Conservation (phyloP, 2,888 invertebrate genomes). For the Eretmocerus hayati region DNA sequence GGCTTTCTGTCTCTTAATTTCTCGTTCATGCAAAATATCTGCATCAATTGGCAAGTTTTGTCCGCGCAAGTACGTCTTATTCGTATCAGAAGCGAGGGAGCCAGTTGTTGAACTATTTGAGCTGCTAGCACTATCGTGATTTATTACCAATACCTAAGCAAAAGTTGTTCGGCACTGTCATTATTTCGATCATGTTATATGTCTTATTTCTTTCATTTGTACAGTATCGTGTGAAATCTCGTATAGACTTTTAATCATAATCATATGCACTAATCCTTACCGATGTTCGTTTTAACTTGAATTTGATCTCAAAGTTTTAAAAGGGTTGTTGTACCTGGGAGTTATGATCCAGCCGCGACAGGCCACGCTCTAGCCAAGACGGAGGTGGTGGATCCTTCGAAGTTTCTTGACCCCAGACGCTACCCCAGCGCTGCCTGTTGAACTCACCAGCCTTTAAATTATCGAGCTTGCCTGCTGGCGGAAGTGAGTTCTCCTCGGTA, state of each 20-base stretch:
- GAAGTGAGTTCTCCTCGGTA: conserved; percentile 34
- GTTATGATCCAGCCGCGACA: conserved; percentile 39
- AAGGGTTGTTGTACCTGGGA: no score
- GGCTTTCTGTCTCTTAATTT: conserved; percentile 74
- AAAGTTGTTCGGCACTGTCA: no score
- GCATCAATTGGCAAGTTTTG: conserved; percentile 81
- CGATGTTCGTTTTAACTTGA: no score
- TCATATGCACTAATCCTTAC: no score
- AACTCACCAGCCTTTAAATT: conserved; percentile 31
- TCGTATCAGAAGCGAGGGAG: conserved; percentile 38
- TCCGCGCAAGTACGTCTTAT: conserved; percentile 68
- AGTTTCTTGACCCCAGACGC: conserved; percentile 37
- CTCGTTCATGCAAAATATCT: conserved; percentile 71
- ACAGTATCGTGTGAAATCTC: no score
- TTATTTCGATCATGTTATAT: no score
- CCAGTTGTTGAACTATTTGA: conserved; percentile 40
- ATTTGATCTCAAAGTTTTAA: no score
- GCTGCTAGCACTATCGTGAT: conserved; percentile 47
- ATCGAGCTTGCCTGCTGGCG: conserved; percentile 34
- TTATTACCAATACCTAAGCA: conserved; percentile 53
- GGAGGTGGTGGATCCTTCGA: conserved; percentile 39
- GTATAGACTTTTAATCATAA: no score
- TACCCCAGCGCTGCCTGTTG: conserved; percentile 41
- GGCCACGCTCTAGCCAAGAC: conserved; percentile 45
- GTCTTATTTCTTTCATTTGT: no score